Evolutionary conservation across 2,797 vertebrate genomes (phyloP).

Genomic region (Australoheros facetus): DNA sequence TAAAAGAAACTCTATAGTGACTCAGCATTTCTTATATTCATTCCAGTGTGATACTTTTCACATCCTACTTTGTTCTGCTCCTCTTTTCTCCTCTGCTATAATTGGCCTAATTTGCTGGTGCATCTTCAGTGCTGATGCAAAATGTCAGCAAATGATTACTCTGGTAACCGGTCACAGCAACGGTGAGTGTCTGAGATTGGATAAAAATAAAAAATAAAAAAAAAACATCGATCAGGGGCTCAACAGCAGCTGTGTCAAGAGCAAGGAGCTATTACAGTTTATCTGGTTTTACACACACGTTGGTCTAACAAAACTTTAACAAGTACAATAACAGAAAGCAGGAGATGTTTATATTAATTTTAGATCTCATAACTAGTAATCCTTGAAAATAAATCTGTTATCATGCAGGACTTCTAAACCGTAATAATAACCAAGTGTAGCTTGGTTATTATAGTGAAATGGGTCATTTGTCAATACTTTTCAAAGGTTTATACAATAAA

Average conservation of each 20-base stretch:
- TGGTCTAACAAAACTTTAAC: neutral
- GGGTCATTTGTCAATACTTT: neutral
- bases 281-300: neutral
- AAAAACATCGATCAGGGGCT: slow-evolving; percentile 31
- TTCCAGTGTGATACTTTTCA: neutral
- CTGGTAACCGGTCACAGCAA: slow-evolving; percentile 41
- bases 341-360: neutral
- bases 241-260: slow-evolving; percentile 29
- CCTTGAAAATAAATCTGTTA: neutral
- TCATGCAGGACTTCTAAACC: neutral
- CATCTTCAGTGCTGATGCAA: slow-evolving; percentile 13
- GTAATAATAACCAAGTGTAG: too few species aligned
- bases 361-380: neutral
- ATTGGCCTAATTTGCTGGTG: slow-evolving; percentile 44
- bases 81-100: slow-evolving; percentile 21
- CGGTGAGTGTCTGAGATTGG: slow-evolving; percentile 16
- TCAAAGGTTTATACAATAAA: neutral
- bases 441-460: neutral
- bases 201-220: slow-evolving; percentile 20
- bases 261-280: neutral
- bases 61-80: neutral
- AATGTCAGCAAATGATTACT: slow-evolving; percentile 58
- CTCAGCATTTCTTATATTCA: slow-evolving; percentile 10
- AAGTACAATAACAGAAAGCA: neutral
- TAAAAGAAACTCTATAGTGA: neutral